phyloP scores from a whole-genome alignment of 92 coral and sea anemone species.

The Blastomussa wellsi region DNA sequence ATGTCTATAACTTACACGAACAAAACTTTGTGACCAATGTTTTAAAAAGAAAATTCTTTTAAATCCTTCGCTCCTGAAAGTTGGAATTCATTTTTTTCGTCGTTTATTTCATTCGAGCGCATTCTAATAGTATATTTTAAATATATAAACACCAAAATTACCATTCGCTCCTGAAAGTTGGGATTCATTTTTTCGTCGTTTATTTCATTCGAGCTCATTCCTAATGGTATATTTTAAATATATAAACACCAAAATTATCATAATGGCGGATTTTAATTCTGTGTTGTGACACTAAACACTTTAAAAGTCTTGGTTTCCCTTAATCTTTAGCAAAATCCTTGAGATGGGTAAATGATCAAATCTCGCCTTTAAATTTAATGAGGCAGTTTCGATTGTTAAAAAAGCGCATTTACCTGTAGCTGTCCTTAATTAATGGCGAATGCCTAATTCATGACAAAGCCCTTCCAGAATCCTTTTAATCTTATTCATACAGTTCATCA shows the following conservation, averaged over 20 bases:
- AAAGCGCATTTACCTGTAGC: constrained; percentile 6
- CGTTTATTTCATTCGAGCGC: background rate
- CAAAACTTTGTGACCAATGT: background rate
- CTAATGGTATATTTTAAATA: background rate
- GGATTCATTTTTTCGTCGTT: background rate
- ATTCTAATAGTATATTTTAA: background rate
- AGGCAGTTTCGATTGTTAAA: constrained; percentile 9
- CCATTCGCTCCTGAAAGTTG: background rate
- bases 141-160: background rate
- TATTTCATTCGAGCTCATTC: background rate
- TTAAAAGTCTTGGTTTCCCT: background rate
- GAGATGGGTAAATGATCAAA: background rate
- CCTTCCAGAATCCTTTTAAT: constrained; percentile 10
- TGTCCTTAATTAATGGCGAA: constrained; percentile 10
- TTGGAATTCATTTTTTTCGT: background rate
- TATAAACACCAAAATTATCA: background rate
- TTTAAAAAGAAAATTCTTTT: background rate
- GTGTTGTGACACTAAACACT: background rate
- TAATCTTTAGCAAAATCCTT: background rate
- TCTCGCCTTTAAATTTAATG: constrained; percentile 12
- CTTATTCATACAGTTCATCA: constrained; percentile 5
- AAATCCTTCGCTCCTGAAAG: background rate
- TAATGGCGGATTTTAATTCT: background rate
- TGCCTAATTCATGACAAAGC: constrained; percentile 19
- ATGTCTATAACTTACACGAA: background rate